These are phyloP conservation scores for Nipponacmea schrenckii DNA, from an alignment of 2,888 invertebrate genomes.

Conservation along the genomic window DNA sequence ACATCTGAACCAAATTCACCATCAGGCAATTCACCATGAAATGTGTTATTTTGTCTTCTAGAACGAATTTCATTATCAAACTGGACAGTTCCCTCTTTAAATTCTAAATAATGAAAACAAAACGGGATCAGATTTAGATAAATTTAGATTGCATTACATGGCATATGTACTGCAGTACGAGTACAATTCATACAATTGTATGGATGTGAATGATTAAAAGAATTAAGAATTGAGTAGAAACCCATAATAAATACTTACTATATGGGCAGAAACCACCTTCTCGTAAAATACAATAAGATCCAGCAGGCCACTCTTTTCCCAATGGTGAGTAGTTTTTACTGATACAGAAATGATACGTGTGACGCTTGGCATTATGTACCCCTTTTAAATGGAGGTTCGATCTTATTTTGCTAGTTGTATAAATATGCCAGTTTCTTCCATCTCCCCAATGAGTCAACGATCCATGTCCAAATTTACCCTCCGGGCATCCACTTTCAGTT, in stretches of 20 bases:
- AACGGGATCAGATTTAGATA: too few species aligned
- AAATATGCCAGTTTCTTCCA: not conserved
- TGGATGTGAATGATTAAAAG: too few species aligned
- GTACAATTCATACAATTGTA: too few species aligned
- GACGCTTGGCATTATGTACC: not conserved
- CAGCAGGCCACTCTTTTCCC: not conserved
- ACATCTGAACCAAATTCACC: not conserved
- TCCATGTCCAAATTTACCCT: not conserved
- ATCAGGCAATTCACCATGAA: not conserved
- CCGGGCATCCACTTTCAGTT: not conserved
- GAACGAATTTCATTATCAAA: conserved; percentile 13
- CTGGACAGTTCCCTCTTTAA: not conserved
- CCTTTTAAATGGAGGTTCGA: not conserved
- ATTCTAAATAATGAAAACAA: not conserved
- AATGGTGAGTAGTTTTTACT: conserved; percentile 3
- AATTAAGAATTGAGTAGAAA: too few species aligned
- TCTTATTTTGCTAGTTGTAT: not conserved
- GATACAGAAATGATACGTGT: not conserved
- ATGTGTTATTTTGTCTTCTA: conserved; percentile 13
- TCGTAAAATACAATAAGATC: not conserved
- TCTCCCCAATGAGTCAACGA: not conserved
- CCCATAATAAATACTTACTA: not conserved
- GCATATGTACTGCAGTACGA: too few species aligned
- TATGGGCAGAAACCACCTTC: not conserved
- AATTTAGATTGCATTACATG: too few species aligned